Evolutionary conservation across 2,113 vertebrate genomes (phyloP).

Genomic region (Calidris pugnax): DNA sequence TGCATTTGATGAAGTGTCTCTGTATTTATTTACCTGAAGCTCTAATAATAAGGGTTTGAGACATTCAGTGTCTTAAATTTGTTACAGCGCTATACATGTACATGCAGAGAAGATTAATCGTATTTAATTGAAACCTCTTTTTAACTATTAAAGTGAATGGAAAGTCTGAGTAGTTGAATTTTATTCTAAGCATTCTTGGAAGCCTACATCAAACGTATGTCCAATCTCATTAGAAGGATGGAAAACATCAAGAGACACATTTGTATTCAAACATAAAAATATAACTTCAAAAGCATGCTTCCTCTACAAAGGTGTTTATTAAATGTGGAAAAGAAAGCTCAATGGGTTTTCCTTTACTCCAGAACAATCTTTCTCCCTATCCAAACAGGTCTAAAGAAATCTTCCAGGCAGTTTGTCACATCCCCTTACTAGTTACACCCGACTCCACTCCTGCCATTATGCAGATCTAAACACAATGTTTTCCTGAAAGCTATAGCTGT

Average conservation of each 20-base stretch:
- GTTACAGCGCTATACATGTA: not conserved
- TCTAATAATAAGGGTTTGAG: not conserved
- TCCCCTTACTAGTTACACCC: not conserved
- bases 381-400: not conserved
- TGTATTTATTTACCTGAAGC: not conserved
- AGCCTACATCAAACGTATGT: not conserved
- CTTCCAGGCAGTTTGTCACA: not conserved
- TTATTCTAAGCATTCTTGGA: not conserved
- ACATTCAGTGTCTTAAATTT: not conserved
- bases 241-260: not conserved
- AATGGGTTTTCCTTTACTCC: not conserved
- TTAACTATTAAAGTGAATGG: not conserved
- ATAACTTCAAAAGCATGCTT: not conserved
- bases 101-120: not conserved
- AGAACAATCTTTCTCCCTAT: not conserved
- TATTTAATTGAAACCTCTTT: not conserved
- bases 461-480: not conserved
- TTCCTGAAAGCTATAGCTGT: constrained; percentile 17
- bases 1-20: not conserved
- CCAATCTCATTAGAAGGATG: not conserved
- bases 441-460: not conserved
- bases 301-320: not conserved
- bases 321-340: not conserved
- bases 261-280: not conserved
- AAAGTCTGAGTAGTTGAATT: not conserved